These are phyloP conservation scores for Xanthia togata DNA, from an alignment of 2,888 invertebrate species.

Conservation along the genomic window DNA sequence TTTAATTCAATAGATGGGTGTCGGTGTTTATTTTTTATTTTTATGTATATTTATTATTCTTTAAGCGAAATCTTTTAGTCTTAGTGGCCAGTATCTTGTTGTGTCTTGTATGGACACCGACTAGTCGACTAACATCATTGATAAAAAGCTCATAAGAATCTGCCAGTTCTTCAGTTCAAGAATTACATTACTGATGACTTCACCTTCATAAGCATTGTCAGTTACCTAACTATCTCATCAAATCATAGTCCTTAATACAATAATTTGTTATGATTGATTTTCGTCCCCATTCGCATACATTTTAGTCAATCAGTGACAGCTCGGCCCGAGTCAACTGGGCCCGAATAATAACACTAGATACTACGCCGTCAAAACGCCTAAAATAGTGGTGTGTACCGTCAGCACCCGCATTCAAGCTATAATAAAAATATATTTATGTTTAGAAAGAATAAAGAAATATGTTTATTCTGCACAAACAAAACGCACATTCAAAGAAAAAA, in stretches of 20 bases:
- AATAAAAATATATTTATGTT: conserved; percentile 1
- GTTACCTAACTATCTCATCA: neutral
- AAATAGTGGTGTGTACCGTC: too few relatives aligned
- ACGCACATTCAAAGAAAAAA: too few relatives aligned
- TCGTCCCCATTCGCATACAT: neutral
- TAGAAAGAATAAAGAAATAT: too few relatives aligned
- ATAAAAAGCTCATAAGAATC: neutral
- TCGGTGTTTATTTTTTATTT: neutral
- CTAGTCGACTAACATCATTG: neutral
- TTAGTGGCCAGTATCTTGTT: neutral
- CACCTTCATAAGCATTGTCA: too few relatives aligned
- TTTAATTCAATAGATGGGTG: conserved; percentile 52
- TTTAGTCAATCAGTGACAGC: too few relatives aligned
- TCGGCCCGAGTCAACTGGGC: too few relatives aligned
- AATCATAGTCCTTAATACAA: neutral
- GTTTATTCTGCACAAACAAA: too few relatives aligned
- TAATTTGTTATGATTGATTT: neutral
- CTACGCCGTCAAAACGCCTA: too few relatives aligned
- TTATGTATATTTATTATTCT: neutral
- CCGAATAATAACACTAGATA: too few relatives aligned
- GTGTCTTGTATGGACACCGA: neutral
- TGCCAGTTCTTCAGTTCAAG: neutral
- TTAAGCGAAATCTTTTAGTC: neutral
- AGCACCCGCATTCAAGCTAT: too few relatives aligned
- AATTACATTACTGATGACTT: neutral